Percentiles rank a stretch among this genome's conserved stretches.
Evolutionary conservation across 2,888 invertebrate species (phyloP).

Genomic region (Scaptodrosophila latifasciaeformis): DNA sequence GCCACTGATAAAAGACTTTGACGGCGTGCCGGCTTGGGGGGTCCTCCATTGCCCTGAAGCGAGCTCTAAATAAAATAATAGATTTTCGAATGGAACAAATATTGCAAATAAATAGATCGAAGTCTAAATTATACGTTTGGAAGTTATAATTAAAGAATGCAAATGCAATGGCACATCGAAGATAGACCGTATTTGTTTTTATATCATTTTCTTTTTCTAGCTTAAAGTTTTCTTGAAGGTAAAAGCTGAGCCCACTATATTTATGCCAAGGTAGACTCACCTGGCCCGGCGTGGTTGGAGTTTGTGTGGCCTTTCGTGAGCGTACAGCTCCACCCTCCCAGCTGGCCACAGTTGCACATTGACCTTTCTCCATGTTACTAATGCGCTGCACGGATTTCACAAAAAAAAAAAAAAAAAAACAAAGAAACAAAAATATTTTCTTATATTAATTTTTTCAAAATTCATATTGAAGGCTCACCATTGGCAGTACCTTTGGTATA

Average conservation of each 20-base stretch:
- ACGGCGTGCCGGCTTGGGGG: constrained; percentile 73
- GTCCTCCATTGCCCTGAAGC: constrained; percentile 75
- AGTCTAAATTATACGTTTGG: no score
- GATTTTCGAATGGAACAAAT: no score
- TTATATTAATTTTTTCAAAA: no score
- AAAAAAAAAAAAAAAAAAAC: neutral
- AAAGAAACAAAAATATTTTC: constrained; percentile 22
- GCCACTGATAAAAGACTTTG: constrained; percentile 77
- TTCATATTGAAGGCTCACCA: constrained; percentile 64
- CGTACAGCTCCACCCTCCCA: constrained; percentile 80
- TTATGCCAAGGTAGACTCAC: constrained; percentile 51
- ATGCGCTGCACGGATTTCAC: constrained; percentile 76
- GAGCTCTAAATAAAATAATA: constrained; percentile 60
- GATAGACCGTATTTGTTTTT: no score
- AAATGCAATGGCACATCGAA: no score
- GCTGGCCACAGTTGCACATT: constrained; percentile 81
- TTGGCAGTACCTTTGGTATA: constrained; percentile 74
- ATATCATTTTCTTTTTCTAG: no score
- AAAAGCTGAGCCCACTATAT: constrained; percentile 8
- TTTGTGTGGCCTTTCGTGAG: constrained; percentile 78
- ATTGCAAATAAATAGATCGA: no score
- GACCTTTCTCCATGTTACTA: constrained; percentile 80
- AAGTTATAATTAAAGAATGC: no score
- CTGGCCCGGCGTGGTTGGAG: constrained; percentile 75
- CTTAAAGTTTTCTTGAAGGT: neutral